Evolutionary conservation across 2,797 vertebrate species (phyloP), one percentile per base, ranked within the genome.

Genomic region (Manis pentadactyla): DNA sequence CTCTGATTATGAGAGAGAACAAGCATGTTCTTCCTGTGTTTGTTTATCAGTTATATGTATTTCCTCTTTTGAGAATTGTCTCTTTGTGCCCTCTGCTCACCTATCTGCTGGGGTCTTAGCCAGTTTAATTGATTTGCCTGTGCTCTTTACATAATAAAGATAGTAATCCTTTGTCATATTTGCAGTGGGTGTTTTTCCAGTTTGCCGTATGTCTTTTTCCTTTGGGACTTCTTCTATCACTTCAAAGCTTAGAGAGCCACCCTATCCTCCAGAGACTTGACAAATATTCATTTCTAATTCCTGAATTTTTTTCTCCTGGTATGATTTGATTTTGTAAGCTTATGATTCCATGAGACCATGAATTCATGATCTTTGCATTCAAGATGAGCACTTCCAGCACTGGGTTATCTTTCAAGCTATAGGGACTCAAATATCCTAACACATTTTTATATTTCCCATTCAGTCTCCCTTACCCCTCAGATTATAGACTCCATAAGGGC

Each of bases 71-170:
- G 81, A 89, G 69, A 95, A 89, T 31, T 71, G 82, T 91, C 55
- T 96, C 51, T 66, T 73, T 5, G 3, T 95, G 78, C 4, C 91
- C 96, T 93, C 37, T 94, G 75, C 57, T 92, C 93, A 83, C 78
- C 90, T 87, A 92, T 94, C 91, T 92, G 37, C 82, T 91, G 66
- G 64, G 78, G 90, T 96, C 86, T 94, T 77, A 61, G 61, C 69
- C 79, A 97, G 87, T 90, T 84, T 96, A 97, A 97, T 94, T 97
- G 95, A 97, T 97, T 91, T 95, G 46, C 61, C 59, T 64, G 87
- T 0, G 0, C 49, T 97, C 93, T 87, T 96, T 94, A 93, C 75
- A 92, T 95, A 95, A 94, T 93, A 92, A 91, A 97, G 94, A 96
- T 90, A 95, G 78, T 69, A 90, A 97, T 95, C 91, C 95, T 96